These are phyloP conservation scores for Ptiloglossa arizonensis DNA, from an alignment of 1,140 invertebrate species.

Conservation along the genomic window DNA sequence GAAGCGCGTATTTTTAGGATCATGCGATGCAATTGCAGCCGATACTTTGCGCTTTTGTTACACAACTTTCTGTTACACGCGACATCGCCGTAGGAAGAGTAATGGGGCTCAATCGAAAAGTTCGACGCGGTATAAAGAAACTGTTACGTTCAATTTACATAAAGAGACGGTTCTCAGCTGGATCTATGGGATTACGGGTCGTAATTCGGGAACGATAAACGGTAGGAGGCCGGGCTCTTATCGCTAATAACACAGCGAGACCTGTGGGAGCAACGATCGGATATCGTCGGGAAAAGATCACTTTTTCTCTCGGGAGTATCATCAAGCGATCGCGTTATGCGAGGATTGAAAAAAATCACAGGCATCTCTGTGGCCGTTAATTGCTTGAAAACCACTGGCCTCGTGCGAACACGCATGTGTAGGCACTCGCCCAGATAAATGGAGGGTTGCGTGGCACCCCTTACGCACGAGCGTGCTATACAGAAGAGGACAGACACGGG, in stretches of 20 bases:
- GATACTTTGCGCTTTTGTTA: too few relatives aligned
- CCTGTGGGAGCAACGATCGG: not conserved
- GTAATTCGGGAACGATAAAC: not conserved
- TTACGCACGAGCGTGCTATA: slow-evolving; percentile 67
- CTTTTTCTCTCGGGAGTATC: not conserved
- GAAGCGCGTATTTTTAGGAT: too few relatives aligned
- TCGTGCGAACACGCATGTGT: slow-evolving; percentile 68
- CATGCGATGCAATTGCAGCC: too few relatives aligned
- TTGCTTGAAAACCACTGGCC: slow-evolving; percentile 69
- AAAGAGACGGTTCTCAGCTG: slow-evolving; percentile 28
- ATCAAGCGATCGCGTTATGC: not conserved
- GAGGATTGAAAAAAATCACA: slow-evolving; percentile 9
- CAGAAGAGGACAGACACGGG: slow-evolving; percentile 38
- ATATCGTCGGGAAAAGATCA: not conserved
- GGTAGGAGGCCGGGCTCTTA: too few relatives aligned
- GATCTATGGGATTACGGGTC: not conserved
- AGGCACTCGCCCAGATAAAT: slow-evolving; percentile 71
- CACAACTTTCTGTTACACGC: not conserved
- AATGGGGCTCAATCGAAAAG: slow-evolving; percentile 27
- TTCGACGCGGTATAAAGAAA: slow-evolving; percentile 6
- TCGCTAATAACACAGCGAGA: not conserved
- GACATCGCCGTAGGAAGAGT: not conserved
- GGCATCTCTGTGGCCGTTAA: slow-evolving; percentile 4
- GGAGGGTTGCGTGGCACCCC: slow-evolving; percentile 74
- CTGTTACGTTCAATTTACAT: slow-evolving; percentile 19